These are phyloP conservation scores for Syngnathus floridae DNA, from an alignment of 2,113 vertebrate species.

Conservation along the genomic window DNA sequence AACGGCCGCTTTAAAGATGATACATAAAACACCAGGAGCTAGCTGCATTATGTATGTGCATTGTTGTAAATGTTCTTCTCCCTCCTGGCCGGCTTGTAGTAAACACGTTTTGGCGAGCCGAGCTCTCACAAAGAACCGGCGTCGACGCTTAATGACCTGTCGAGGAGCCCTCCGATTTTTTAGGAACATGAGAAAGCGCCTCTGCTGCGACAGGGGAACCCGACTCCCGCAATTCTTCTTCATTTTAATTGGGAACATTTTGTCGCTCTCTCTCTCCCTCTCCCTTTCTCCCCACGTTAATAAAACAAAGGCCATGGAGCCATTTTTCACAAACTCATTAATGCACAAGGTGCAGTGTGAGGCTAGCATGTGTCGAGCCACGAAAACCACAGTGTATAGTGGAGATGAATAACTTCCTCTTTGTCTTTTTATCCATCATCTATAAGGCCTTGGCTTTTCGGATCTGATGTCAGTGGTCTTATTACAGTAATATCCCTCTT, in stretches of 20 bases:
- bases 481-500: background rate
- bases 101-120: background rate
- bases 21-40: background rate
- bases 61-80: conserved; percentile 6
- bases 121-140: conserved; percentile 10
- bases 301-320: conserved; percentile 49
- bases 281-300: conserved; percentile 34
- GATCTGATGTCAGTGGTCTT: background rate
- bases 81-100: background rate
- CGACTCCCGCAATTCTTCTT: conserved; percentile 54
- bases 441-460: background rate
- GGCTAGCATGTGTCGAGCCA: conserved; percentile 16
- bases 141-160: conserved; percentile 40
- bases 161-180: conserved; percentile 28
- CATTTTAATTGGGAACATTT: conserved; percentile 68
- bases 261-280: conserved; percentile 21
- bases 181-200: conserved; percentile 8
- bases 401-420: background rate
- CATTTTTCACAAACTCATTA: conserved; percentile 50
- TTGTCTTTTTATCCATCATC: background rate
- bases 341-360: conserved; percentile 13
- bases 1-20: background rate
- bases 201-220: conserved; percentile 10
- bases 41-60: conserved; percentile 5
- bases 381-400: background rate